Percentiles rank a stretch among this genome's conserved stretches.
Evolutionary conservation across 2,888 invertebrate species (phyloP).

Genomic region (Phragmatobia fuliginosa): DNA sequence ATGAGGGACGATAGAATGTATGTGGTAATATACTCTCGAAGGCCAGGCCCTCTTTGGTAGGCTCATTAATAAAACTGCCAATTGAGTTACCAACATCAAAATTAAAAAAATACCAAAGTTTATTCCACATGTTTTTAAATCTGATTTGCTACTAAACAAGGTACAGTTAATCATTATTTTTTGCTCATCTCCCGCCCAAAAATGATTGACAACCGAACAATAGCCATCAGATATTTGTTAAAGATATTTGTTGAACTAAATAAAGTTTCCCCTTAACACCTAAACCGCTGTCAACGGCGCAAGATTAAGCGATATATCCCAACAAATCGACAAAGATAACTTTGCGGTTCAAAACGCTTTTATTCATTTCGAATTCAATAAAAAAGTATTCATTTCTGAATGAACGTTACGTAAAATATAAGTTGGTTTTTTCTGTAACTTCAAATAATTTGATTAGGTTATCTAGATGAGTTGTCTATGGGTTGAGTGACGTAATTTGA

Average conservation of each 20-base stretch:
- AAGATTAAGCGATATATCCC: conserved; percentile 52
- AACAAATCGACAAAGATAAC: conserved; percentile 40
- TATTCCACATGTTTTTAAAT: neutral
- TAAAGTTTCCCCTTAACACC: conserved; percentile 48
- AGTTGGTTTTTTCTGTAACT: conserved; percentile 35
- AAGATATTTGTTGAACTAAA: conserved; percentile 42
- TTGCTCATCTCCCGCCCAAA: neutral
- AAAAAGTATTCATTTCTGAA: neutral
- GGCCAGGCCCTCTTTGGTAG: too few species aligned
- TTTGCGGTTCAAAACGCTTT: conserved; percentile 17
- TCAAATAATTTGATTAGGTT: conserved; percentile 78
- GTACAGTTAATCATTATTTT: conserved; percentile 7
- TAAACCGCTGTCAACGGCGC: conserved; percentile 45
- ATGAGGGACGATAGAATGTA: too few species aligned
- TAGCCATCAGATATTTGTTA: conserved; percentile 34
- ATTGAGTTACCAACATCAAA: neutral
- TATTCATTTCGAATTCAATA: neutral
- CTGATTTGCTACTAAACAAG: conserved; percentile 6
- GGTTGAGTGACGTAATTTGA: conserved; percentile 72
- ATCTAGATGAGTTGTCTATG: conserved; percentile 84
- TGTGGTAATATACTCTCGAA: too few species aligned
- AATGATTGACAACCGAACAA: conserved; percentile 30
- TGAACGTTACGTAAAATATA: conserved; percentile 11
- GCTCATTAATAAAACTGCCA: neutral
- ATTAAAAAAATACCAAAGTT: neutral